Evolutionary conservation across 2,888 invertebrate genomes (phyloP).

Genomic region (Herminia tarsipennalis): DNA sequence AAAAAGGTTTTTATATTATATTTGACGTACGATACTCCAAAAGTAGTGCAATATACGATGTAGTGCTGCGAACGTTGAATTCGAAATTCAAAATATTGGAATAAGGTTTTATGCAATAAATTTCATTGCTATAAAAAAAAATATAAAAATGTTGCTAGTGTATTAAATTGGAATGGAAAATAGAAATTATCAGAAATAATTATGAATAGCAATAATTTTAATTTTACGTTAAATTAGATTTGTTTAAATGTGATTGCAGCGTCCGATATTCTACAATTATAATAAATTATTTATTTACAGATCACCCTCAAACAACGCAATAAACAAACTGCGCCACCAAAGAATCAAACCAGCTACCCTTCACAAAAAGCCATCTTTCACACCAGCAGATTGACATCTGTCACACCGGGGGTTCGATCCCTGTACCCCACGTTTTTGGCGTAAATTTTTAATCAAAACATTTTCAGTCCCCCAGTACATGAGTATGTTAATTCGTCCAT

Average conservation of each 20-base stretch:
- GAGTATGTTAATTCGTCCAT: constrained; percentile 71
- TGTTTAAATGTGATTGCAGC: too few species aligned
- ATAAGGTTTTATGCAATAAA: background rate
- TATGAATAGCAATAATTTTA: too few species aligned
- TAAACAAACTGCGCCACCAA: constrained; percentile 34
- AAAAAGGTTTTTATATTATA: constrained; percentile 27
- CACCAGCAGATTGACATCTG: constrained; percentile 79
- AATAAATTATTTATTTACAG: constrained; percentile 8
- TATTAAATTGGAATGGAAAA: background rate
- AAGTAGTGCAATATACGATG: constrained; percentile 5
- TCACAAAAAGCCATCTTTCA: constrained; percentile 53
- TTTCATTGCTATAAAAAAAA: background rate
- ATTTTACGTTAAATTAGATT: too few species aligned
- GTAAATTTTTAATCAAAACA: constrained; percentile 84
- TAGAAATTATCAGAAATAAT: background rate
- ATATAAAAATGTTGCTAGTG: constrained; percentile 1
- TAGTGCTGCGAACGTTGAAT: background rate
- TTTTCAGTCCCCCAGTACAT: constrained; percentile 63
- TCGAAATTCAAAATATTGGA: constrained; percentile 5
- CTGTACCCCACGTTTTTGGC: constrained; percentile 65
- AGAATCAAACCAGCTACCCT: constrained; percentile 35
- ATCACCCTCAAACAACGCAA: constrained; percentile 11
- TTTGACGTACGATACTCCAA: constrained; percentile 29
- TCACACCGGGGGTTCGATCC: constrained; percentile 56
- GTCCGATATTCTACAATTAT: too few species aligned